Conservation (phyloP, 1,140 invertebrate genomes). For the Bicyclus anynana region DNA sequence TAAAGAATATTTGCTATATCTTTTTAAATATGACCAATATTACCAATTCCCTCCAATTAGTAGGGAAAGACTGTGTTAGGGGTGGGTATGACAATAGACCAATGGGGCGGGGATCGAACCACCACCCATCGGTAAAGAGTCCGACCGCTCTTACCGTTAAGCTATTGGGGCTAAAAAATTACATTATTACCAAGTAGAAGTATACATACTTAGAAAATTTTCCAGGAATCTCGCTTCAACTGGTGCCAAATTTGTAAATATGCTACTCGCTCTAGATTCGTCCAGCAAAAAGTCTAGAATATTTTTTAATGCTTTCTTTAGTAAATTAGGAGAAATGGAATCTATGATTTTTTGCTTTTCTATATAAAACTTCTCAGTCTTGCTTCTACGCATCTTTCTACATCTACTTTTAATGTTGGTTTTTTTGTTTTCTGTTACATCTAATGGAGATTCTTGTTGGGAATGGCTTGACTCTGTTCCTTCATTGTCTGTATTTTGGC, state of each 20-base stretch:
- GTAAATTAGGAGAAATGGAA: conserved; percentile 10
- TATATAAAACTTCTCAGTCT: conserved; percentile 9
- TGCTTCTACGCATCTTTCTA: not conserved
- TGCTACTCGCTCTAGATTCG: conserved; percentile 6
- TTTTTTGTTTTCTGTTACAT: not conserved
- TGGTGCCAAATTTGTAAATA: conserved; percentile 16
- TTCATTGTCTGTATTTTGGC: no score
- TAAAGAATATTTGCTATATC: no score
- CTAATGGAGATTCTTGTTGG: not conserved
- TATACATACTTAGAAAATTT: conserved; percentile 11
- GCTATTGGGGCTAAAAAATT: no score
- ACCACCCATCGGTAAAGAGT: no score
- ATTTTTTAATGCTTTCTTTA: conserved; percentile 15
- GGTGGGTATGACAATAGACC: no score
- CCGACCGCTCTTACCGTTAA: no score
- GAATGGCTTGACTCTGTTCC: no score
- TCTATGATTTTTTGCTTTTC: conserved; percentile 17
- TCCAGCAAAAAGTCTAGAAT: conserved; percentile 29
- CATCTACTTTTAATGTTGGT: not conserved
- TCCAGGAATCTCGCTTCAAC: conserved; percentile 14
- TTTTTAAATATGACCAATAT: no score
- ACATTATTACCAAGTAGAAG: not conserved
- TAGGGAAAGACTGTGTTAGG: no score
- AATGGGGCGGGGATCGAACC: no score
- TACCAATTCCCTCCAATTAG: no score